These are phyloP conservation scores for Endotricha flammealis DNA, from an alignment of 2,888 invertebrate species.

Conservation along the genomic window DNA sequence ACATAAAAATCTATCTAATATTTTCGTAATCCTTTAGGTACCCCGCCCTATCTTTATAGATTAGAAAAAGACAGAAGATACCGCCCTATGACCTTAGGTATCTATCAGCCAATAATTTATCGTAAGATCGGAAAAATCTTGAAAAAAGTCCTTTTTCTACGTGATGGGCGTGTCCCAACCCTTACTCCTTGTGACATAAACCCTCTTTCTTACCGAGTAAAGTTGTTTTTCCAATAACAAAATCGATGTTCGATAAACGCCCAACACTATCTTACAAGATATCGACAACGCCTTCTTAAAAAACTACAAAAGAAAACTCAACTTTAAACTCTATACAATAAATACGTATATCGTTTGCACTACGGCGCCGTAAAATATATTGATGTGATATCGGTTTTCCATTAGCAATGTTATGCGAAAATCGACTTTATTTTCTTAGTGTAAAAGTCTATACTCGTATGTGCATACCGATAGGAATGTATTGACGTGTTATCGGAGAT, in stretches of 20 bases:
- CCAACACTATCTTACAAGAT: constrained; percentile 76
- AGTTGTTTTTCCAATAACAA: constrained; percentile 70
- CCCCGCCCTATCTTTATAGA: too few species aligned
- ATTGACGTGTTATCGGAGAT: constrained; percentile 77
- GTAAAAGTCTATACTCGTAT: constrained; percentile 40
- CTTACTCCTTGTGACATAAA: constrained; percentile 58
- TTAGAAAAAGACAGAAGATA: too few species aligned
- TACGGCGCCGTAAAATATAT: constrained; percentile 63
- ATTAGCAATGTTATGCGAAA: constrained; percentile 46
- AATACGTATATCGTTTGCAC: constrained; percentile 37
- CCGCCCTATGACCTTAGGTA: too few species aligned
- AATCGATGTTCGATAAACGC: constrained; percentile 75
- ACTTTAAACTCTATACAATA: constrained; percentile 39
- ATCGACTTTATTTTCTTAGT: constrained; percentile 31
- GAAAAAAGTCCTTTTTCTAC: constrained; percentile 62
- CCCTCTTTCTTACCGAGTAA: constrained; percentile 58
- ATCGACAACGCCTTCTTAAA: constrained; percentile 76
- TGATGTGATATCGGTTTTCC: constrained; percentile 78
- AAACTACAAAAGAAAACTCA: constrained; percentile 31
- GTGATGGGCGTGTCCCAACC: constrained; percentile 67
- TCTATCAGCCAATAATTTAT: constrained; percentile 47
- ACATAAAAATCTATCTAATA: too few species aligned
- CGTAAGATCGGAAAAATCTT: constrained; percentile 47
- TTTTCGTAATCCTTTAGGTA: too few species aligned
- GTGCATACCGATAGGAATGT: constrained; percentile 60